Evolutionary conservation across 2,797 vertebrate genomes (phyloP).

Genomic region (Siniperca obscura): DNA sequence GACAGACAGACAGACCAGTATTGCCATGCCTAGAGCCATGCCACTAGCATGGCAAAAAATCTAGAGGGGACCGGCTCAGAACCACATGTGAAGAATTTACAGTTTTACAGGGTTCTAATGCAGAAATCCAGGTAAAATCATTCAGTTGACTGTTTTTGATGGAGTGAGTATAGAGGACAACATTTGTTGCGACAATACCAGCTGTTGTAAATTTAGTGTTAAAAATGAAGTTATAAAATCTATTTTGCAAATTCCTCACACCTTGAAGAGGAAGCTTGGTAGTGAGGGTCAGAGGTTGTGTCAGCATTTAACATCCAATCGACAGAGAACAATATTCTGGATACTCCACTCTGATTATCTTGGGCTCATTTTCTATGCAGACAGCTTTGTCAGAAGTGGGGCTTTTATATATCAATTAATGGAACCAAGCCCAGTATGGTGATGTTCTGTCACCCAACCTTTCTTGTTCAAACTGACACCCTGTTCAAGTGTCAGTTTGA

Average conservation of each 20-base stretch:
- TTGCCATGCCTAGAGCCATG: not conserved
- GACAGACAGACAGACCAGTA: not conserved
- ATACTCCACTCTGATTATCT: not conserved
- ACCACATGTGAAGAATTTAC: conserved; percentile 2
- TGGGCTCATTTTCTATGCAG: not conserved
- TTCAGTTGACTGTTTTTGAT: not conserved
- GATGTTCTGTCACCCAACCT: not conserved
- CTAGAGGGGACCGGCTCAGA: too few species aligned
- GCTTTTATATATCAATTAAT: not conserved
- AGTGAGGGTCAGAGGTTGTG: not conserved
- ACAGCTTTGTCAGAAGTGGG: not conserved
- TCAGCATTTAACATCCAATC: not conserved
- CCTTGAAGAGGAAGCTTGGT: not conserved
- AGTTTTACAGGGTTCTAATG: not conserved
- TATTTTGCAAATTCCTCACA: not conserved
- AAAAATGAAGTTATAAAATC: not conserved
- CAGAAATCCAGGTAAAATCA: not conserved
- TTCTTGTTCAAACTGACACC: not conserved
- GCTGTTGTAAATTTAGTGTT: not conserved
- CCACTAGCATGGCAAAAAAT: not conserved
- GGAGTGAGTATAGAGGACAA: not conserved
- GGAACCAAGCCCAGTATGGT: not conserved
- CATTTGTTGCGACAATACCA: not conserved
- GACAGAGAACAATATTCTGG: not conserved
- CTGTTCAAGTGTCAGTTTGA: not conserved